Evolutionary conservation across 1,140 invertebrate genomes (phyloP).

Genomic region (Babylonia areolata): DNA sequence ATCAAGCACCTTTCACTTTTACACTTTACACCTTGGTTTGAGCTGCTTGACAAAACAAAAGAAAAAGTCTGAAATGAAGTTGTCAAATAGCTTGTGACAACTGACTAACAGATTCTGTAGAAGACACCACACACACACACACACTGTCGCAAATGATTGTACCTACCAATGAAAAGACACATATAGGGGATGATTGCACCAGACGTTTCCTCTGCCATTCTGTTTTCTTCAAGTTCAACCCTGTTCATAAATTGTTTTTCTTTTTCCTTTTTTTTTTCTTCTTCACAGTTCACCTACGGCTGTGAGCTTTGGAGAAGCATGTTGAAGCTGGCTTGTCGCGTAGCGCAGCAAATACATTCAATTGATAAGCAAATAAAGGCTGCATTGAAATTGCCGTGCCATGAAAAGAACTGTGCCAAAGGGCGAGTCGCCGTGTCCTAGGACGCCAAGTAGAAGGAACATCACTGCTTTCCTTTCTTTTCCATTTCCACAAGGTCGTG

Average conservation of each 20-base stretch:
- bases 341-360: neutral
- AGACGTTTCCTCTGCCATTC: constrained; percentile 25
- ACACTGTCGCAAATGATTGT: neutral
- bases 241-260: too few relatives aligned
- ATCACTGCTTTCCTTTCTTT: neutral
- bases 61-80: too few relatives aligned
- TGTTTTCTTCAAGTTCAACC: neutral
- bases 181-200: constrained; percentile 15
- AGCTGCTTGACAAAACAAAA: too few relatives aligned
- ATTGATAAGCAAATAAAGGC: neutral
- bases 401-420: neutral
- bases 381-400: neutral
- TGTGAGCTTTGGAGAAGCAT: neutral
- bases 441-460: neutral
- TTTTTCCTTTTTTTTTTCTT: too few relatives aligned
- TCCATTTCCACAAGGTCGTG: neutral
- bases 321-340: neutral
- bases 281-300: too few relatives aligned
- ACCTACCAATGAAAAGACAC: constrained; percentile 27
- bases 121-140: too few relatives aligned
- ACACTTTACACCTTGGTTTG: too few relatives aligned
- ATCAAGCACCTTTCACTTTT: too few relatives aligned
- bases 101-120: too few relatives aligned
- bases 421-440: neutral
- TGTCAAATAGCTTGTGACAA: too few relatives aligned